Evolutionary conservation across 2,113 vertebrate genomes (phyloP).

Genomic region (Odontophorus gujanensis): DNA sequence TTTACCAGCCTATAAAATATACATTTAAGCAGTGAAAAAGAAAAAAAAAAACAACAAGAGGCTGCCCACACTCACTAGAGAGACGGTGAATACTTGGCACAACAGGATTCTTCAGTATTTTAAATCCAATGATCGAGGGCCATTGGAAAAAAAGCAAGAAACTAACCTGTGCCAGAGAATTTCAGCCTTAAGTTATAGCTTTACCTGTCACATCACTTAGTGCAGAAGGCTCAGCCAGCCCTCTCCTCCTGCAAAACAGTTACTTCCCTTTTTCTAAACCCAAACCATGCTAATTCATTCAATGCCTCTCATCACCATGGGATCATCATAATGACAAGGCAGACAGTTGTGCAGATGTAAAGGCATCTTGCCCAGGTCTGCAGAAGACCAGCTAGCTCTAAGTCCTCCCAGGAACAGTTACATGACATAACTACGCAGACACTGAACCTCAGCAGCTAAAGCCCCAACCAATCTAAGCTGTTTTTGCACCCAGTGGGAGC

Average conservation of each 20-base stretch:
- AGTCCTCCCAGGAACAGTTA: neutral
- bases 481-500: neutral
- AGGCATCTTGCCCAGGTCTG: neutral
- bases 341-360: neutral
- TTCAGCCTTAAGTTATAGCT: neutral
- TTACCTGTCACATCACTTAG: neutral
- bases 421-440: neutral
- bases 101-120: neutral
- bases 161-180: neutral
- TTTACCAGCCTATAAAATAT: neutral
- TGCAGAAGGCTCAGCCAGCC: neutral
- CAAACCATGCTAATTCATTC: neutral
- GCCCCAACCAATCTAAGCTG: neutral
- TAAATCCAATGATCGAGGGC: neutral
- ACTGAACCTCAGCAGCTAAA: neutral
- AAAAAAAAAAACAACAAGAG: no score
- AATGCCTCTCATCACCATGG: neutral
- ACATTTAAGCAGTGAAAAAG: neutral
- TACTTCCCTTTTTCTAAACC: neutral
- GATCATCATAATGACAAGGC: neutral
- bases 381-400: fast-evolving
- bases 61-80: neutral
- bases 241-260: neutral
- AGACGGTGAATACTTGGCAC: neutral
- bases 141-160: neutral